Percentiles rank a stretch among this genome's conserved stretches.
phyloP scores from a whole-genome alignment of 92 coral and sea anemone genomes.

The Montipora capitata region DNA sequence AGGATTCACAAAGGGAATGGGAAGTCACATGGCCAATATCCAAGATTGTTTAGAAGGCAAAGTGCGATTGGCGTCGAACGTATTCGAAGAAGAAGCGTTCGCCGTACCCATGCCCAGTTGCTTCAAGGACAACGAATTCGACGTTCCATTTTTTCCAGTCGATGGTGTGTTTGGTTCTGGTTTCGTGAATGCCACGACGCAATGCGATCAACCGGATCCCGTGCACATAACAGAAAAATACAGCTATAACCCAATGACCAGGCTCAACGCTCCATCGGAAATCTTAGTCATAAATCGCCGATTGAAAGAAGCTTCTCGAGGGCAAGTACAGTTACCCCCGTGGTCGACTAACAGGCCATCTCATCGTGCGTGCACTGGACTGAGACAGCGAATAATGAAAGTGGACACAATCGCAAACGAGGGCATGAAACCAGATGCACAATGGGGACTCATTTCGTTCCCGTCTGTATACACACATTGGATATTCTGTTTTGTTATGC shows the following conservation, averaged over 20 bases:
- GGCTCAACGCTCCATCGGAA: constrained; percentile 11
- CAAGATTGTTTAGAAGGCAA: constrained; percentile 3
- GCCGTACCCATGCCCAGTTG: constrained; percentile 32
- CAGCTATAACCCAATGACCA: constrained; percentile 31
- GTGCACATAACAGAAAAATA: constrained; percentile 14
- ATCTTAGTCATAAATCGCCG: constrained; percentile 16
- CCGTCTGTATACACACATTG: not conserved
- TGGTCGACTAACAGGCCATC: not conserved
- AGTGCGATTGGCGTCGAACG: not conserved
- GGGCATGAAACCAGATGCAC: not conserved
- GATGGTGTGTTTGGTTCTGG: constrained; percentile 4
- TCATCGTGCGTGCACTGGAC: not conserved
- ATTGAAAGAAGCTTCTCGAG: not conserved
- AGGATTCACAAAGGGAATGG: constrained; percentile 7
- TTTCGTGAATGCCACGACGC: not conserved
- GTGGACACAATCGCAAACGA: not conserved
- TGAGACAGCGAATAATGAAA: not conserved
- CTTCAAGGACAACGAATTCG: not conserved
- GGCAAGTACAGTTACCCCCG: constrained; percentile 22
- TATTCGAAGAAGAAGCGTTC: constrained; percentile 20
- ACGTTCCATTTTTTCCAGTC: constrained; percentile 17
- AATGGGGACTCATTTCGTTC: not conserved
- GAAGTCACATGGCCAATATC: constrained; percentile 30
- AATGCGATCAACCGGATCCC: constrained; percentile 12
- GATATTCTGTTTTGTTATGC: not conserved